Evolutionary conservation across 2,888 invertebrate genomes (phyloP), one percentile per base, ranked within the genome.

Genomic region (Stenichneumon culpator): DNA sequence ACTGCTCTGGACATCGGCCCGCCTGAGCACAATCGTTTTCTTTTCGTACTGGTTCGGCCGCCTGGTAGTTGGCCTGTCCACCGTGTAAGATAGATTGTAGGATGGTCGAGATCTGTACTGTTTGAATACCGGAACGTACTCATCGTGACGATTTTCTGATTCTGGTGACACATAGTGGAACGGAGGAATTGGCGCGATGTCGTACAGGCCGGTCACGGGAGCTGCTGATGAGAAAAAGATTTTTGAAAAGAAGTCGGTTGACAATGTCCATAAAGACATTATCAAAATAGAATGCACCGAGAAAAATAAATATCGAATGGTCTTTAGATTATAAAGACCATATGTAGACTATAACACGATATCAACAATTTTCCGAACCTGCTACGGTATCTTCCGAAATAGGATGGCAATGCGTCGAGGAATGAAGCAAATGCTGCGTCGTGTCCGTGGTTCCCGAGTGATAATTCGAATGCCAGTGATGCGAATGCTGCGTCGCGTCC

Each of bases 41-140:
- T 25, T 14, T 5, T 28, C 60, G 28, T 28, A 60, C 28, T 25
- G 25, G 16, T 60, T 60, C 14, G 28, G 25, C 14, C 60, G 60
- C 28, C 14, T 25, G 9, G 11, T 39, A 60, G 25, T 60, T 14
- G 2, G 22, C 25, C 57, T 14, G 9, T 25, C 22, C 11, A n/a
- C 5, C 47, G 25, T 36, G 67, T 70, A 82, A 5, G 52, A 54
- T 2, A 60, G 72, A 70, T 70, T 25, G 69, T 69, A 75, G 19
- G 36, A 36, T 5, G 19, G 36, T 39, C 25, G 50, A 52, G 70
- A 44, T 22, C 22, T 36, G 70, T 63, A 79, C 9, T 9, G 60
- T 70, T 70, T 60, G 57, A 47, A 69, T 50, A 22, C 50, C 9
- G 52, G 63, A 36, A n/a, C 25, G 63, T 63, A 72, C 4, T 7